Evolutionary conservation across 2,113 vertebrate species (phyloP).

Genomic region (Epinephelus moara): DNA sequence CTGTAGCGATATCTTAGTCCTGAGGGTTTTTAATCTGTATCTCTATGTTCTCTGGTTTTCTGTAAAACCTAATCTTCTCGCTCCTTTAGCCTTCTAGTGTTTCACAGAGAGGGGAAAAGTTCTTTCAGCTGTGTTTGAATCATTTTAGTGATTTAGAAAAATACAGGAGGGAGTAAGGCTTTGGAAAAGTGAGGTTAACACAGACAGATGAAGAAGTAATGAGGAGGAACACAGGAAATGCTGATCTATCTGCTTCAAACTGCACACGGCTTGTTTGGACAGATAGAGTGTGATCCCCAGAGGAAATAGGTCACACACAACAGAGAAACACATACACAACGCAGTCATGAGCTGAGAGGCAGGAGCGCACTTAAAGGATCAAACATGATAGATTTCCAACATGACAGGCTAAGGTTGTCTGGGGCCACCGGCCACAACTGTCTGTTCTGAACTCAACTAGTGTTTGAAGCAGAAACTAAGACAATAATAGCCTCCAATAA

Average conservation of each 20-base stretch:
- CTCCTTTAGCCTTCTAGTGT: not conserved
- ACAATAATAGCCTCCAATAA: not conserved
- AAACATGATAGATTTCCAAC: not conserved
- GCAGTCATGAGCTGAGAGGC: not conserved
- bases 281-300: constrained; percentile 23
- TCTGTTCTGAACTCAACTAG: not conserved
- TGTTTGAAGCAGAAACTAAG: not conserved
- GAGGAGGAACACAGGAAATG: constrained; percentile 8
- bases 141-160: not conserved
- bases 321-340: constrained; percentile 4
- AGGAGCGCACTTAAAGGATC: not conserved
- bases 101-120: not conserved
- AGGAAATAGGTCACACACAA: constrained; percentile 44
- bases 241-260: constrained; percentile 27
- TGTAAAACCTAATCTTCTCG: not conserved
- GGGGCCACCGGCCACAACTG: too few species aligned
- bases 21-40: constrained; percentile 12
- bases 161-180: not conserved
- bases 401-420: not conserved
- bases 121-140: not conserved
- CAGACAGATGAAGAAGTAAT: not conserved
- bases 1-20: constrained; percentile 10
- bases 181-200: not conserved
- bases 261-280: constrained; percentile 26
- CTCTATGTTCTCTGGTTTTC: not conserved